Conservation (phyloP, 2,888 invertebrate species). For the Melanotus villosus region DNA sequence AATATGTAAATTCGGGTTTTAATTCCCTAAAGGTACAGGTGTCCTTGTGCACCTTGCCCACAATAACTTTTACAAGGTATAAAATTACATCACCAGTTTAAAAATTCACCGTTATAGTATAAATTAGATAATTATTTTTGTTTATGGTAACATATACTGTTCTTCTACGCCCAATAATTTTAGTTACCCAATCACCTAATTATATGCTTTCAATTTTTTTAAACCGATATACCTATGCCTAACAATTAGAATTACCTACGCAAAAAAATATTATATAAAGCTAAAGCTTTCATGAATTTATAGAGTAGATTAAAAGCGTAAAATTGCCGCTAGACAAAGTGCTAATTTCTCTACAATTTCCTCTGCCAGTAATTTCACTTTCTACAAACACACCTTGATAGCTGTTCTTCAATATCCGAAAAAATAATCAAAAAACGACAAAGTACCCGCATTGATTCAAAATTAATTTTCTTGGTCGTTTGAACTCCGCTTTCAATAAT, state of each 20-base stretch:
- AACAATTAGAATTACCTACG: not conserved
- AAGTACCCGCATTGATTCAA: not conserved
- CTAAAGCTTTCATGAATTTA: not conserved
- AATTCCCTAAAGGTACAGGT: too few species aligned
- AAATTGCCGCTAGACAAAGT: conserved; percentile 4
- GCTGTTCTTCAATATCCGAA: not conserved
- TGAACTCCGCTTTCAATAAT: not conserved
- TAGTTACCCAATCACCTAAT: not conserved
- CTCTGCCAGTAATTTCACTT: conserved; percentile 11
- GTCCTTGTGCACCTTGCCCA: too few species aligned
- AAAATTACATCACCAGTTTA: too few species aligned
- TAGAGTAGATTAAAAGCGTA: not conserved
- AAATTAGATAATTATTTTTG: too few species aligned
- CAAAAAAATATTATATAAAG: conserved; percentile 4
- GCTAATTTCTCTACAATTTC: conserved; percentile 18
- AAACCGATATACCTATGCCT: not conserved
- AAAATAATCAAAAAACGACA: not conserved
- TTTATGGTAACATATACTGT: too few species aligned
- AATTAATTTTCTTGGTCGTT: not conserved
- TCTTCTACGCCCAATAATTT: too few species aligned
- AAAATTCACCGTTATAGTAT: too few species aligned
- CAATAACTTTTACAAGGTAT: too few species aligned
- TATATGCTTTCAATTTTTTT: not conserved
- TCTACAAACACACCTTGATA: conserved; percentile 2
- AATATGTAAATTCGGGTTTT: too few species aligned